phyloP scores from a whole-genome alignment of 2,113 vertebrate genomes.

The Sinocyclocheilus rhinocerous region DNA sequence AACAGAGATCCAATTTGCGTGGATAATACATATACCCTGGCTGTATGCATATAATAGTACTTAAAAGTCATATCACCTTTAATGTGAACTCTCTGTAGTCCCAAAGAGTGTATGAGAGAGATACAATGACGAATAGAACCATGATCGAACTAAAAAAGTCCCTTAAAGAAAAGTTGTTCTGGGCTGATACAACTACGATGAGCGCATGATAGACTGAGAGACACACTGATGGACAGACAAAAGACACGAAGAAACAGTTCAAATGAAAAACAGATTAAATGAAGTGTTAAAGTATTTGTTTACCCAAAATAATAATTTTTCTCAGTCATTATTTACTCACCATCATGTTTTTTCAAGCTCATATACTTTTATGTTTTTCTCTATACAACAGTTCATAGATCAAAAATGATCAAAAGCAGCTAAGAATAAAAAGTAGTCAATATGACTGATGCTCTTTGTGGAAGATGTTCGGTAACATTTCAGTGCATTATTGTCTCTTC shows the following conservation, averaged over 20 bases:
- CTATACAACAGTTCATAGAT: background rate
- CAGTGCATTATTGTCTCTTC: background rate
- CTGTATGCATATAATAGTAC: background rate
- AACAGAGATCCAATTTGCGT: conserved; percentile 7
- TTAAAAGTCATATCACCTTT: background rate
- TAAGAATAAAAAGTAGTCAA: background rate
- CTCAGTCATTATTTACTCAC: background rate
- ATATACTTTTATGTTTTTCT: background rate
- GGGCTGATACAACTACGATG: background rate
- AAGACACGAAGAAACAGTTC: background rate
- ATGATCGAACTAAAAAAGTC: background rate
- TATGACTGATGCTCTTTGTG: background rate
- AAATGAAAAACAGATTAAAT: background rate
- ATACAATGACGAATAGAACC: background rate
- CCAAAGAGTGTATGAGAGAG: background rate
- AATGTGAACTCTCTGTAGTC: background rate
- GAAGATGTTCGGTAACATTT: background rate
- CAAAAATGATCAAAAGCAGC: background rate
- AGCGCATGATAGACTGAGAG: background rate
- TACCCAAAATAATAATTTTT: background rate
- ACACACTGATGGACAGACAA: background rate
- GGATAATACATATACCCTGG: background rate
- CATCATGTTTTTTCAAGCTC: background rate
- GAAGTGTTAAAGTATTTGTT: background rate
- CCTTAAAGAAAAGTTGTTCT: background rate